Percentiles rank a stretch among this genome's conserved stretches.
Evolutionary conservation across 2,888 invertebrate species (phyloP).

Genomic region (Euplexia lucipara): DNA sequence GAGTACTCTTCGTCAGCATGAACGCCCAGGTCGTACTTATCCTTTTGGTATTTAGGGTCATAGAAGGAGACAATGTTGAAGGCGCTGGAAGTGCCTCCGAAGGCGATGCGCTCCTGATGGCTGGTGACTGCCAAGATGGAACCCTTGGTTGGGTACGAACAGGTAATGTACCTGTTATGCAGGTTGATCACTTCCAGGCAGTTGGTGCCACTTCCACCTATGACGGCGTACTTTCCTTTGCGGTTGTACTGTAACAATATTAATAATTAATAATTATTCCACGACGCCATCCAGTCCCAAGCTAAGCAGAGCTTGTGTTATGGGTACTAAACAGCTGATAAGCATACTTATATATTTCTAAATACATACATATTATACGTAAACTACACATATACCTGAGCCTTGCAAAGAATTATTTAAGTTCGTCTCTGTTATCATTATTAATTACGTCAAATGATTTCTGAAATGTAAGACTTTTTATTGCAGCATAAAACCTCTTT

Average conservation of each 20-base stretch:
- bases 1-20: conserved; percentile 63
- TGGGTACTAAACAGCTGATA: no score
- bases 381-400: no score
- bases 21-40: conserved; percentile 61
- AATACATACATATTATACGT: no score
- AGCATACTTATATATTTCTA: no score
- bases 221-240: conserved; percentile 86
- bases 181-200: conserved; percentile 87
- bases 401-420: no score
- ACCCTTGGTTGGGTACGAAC: conserved; percentile 83
- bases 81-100: conserved; percentile 82
- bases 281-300: no score
- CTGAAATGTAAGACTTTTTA: no score
- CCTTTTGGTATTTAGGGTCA: conserved; percentile 85
- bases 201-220: conserved; percentile 87
- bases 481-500: no score
- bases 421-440: no score
- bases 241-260: conserved; percentile 81
- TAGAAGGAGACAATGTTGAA: conserved; percentile 84
- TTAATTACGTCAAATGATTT: no score
- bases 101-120: conserved; percentile 82
- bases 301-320: no score
- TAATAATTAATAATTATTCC: not conserved
- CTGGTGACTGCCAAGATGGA: conserved; percentile 81
- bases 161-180: conserved; percentile 85